Conservation (phyloP, 2,113 vertebrate genomes). For the Eidolon helvum region DNA sequence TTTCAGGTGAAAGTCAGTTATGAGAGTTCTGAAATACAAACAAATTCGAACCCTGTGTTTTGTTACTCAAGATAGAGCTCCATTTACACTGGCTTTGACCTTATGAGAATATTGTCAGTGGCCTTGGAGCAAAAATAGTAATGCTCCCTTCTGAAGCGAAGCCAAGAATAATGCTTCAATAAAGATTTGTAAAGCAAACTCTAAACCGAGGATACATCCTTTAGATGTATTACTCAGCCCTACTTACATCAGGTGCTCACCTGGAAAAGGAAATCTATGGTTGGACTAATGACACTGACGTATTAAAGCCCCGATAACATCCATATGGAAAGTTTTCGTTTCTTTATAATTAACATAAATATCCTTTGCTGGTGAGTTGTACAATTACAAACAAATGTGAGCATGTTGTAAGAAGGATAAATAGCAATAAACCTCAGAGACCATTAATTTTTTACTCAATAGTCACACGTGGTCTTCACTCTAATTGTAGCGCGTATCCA, state of each 20-base stretch:
- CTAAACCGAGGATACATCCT: not conserved
- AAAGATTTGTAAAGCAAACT: constrained; percentile 43
- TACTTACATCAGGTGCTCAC: not conserved
- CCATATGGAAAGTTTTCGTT: not conserved
- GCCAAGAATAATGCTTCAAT: constrained; percentile 59
- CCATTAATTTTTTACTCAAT: not conserved
- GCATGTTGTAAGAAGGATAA: not conserved
- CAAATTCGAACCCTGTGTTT: constrained; percentile 57
- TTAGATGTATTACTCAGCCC: not conserved
- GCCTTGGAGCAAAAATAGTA: constrained; percentile 63
- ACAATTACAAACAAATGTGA: not conserved
- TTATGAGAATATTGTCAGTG: constrained; percentile 69
- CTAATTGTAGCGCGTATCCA: not conserved
- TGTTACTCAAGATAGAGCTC: constrained; percentile 65
- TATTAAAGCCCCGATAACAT: not conserved
- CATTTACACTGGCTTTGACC: constrained; percentile 74
- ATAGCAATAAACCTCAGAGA: not conserved
- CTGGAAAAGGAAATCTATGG: not conserved
- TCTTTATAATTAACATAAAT: not conserved
- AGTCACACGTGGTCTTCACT: not conserved
- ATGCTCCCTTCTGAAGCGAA: constrained; percentile 64
- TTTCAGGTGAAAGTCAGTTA: constrained; percentile 56
- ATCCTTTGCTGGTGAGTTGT: not conserved
- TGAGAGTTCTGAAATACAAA: constrained; percentile 66
- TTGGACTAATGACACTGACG: not conserved